Percentiles rank a stretch among this genome's conserved stretches.
phyloP scores from a whole-genome alignment of 2,888 invertebrate species.

The Busseola fusca region DNA sequence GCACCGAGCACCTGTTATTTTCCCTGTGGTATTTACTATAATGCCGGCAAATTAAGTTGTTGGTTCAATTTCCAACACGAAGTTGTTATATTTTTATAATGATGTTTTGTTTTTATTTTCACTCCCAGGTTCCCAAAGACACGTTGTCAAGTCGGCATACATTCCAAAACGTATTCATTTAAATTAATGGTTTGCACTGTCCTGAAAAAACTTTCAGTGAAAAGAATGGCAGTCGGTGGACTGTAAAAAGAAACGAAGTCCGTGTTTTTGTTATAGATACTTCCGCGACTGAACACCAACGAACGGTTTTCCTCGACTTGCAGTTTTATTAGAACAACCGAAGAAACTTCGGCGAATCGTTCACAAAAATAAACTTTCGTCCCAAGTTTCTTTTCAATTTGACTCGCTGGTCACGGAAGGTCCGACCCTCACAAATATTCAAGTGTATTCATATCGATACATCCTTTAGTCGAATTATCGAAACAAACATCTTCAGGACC shows the following conservation, averaged over 20 bases:
- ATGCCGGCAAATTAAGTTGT: conserved; percentile 32
- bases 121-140: not conserved
- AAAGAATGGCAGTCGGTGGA: conserved; percentile 39
- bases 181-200: conserved; percentile 15
- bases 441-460: conserved; percentile 49
- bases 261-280: conserved; percentile 46
- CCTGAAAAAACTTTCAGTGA: conserved; percentile 30
- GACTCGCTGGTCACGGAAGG: conserved; percentile 46
- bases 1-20: conserved; percentile 40
- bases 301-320: conserved; percentile 37
- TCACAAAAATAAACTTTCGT: conserved; percentile 39
- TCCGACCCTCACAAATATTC: conserved; percentile 51
- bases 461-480: conserved; percentile 50
- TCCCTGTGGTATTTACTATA: conserved; percentile 32
- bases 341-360: conserved; percentile 30
- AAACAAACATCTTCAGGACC: conserved; percentile 42
- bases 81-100: not conserved
- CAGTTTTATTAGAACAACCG: conserved; percentile 42
- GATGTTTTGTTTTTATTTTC: not conserved
- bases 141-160: not conserved
- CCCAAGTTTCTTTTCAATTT: conserved; percentile 37
- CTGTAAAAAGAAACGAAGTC: conserved; percentile 47
- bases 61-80: conserved; percentile 34
- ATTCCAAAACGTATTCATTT: conserved; percentile 21
- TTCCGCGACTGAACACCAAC: conserved; percentile 34